Base-by-base conservation (phyloP, 1,140 invertebrate genomes). In the Tribolium madens region DNA sequence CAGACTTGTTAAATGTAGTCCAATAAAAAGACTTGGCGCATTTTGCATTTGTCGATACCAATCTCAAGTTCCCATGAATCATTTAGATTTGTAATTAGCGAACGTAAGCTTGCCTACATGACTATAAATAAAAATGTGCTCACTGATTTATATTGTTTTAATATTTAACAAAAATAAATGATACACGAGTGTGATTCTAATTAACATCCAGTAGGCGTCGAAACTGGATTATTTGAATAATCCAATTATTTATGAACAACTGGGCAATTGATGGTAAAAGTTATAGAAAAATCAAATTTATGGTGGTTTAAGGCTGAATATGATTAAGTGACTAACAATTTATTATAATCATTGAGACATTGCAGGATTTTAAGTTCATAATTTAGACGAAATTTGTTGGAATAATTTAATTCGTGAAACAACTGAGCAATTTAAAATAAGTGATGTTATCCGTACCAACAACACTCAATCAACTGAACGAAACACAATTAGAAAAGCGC, bases 111-210 rank as follows among this genome's bases (percentile, higher is more conserved):
- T 57, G 18, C 52, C 10, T 57, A 21, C 18, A 17, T 21, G 3
- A 2, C 15, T 14, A 57, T 18, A 18, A 57, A 21, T 21, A 57
- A 57, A 57, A 57, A 57, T 17, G 4, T 4, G 36, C 1, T 57
- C n/a, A 21, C 17, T 57, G 52, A 57, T 57, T 57, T 57, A 57
- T 57, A 57, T 57, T 57, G 52, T 57, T 57, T 57, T 12, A 26
- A 18, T 26, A 57, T 57, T 18, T 17, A 2, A n/a, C 18, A 26
- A 57, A 57, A 57, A n/a, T 57, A 18, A 17, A 57, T 21, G 15
- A 21, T 26, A 57, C 52, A 57, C 52, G 52, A 57, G 52, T 26
- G 52, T 18, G 15, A 7, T 9, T n/a, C 52, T 57, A 57, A 57
- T 57, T 57, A 57, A 57, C 52, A 18, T 21, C 18, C 18, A 18